Base-by-base conservation (phyloP, 2,113 vertebrate genomes). In the Labeo rohita region DNA sequence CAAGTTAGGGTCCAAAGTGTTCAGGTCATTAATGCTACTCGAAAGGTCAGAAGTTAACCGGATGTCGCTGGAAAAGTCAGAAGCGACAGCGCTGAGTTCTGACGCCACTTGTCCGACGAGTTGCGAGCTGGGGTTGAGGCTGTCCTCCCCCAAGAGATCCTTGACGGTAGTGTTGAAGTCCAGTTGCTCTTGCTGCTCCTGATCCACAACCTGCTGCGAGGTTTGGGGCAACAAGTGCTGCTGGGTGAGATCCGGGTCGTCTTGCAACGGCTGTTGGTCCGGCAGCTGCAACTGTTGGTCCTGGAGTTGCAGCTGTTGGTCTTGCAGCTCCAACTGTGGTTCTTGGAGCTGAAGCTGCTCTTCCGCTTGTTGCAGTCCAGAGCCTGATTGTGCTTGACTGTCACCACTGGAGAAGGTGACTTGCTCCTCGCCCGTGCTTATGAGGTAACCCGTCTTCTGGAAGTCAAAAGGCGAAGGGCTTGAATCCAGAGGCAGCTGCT, bases 1-100 rank as follows among this genome's bases (percentile, higher is more conserved):
- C 93, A 99, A 96, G 92, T 97, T 98, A 90, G 97, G 94, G 93
- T 99, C 98, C 94, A 99, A 96, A 78, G 98, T 96, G 93, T 98
- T 99, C 93, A 99, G 95, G 96, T 99, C 98, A 61, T 96, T 98
- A 95, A 99, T 99, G 96, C 98, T 99, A 96, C 97, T 97, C 94
- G 98, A 98, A 93, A 99, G 96, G 90, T 99, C 98, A 80, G 98
- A 97, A 94, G 96, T 96, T 95, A 99, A 95, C 93, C 98, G 95
- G 92, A 99, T 97, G 90, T 99, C 98, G 3, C 91, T 98, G 90
- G 98, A 93, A 94, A 99, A 99, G 93, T 99, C 98, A 59, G 98
- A 96, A 0, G 96, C 95, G 91, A 95, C 95, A 0, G 94, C 97
- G 75, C 92, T 96, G 90, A 99, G 96, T 92, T 99, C 98, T 7